These are phyloP conservation scores for Hozukius guyotensis DNA, from an alignment of 2,797 vertebrate genomes.

Conservation along the genomic window DNA sequence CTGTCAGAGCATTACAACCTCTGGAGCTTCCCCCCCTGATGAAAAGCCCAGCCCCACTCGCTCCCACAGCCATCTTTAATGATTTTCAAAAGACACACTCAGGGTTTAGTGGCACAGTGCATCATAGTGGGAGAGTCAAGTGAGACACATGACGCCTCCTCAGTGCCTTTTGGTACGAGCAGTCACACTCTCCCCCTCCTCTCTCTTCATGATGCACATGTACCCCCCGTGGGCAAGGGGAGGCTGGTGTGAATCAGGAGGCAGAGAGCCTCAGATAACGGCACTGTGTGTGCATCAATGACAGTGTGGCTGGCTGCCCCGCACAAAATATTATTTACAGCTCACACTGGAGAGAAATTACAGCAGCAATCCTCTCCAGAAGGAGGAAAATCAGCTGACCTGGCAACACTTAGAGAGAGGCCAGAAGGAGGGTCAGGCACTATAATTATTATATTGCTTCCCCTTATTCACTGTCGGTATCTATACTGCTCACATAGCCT, in stretches of 20 bases:
- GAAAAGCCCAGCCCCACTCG: conserved; percentile 40
- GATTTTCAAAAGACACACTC: conserved; percentile 61
- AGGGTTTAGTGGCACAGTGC: conserved; percentile 46
- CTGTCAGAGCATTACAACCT: conserved; percentile 73
- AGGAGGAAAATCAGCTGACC: conserved; percentile 78
- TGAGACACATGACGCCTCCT: conserved; percentile 38
- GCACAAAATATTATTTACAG: conserved; percentile 82
- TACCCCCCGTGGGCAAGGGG: conserved; percentile 52
- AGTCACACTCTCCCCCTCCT: not conserved
- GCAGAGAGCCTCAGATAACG: conserved; percentile 63
- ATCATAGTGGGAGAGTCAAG: conserved; percentile 48
- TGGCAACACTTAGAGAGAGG: conserved; percentile 72
- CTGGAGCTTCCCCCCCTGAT: conserved; percentile 56
- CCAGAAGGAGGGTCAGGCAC: conserved; percentile 68
- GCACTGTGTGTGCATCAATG: conserved; percentile 68
- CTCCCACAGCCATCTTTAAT: conserved; percentile 66
- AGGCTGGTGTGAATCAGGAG: conserved; percentile 59
- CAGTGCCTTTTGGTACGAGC: conserved; percentile 35
- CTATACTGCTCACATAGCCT: conserved; percentile 74
- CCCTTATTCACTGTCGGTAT: conserved; percentile 74
- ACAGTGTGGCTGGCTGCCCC: conserved; percentile 62
- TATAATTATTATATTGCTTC: conserved; percentile 81
- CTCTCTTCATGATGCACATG: conserved; percentile 45
- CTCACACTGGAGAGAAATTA: conserved; percentile 72
- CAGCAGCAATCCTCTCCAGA: conserved; percentile 71